These are phyloP conservation scores for Priocnemis perturbator DNA, from an alignment of 2,888 invertebrate genomes.

Conservation along the genomic window DNA sequence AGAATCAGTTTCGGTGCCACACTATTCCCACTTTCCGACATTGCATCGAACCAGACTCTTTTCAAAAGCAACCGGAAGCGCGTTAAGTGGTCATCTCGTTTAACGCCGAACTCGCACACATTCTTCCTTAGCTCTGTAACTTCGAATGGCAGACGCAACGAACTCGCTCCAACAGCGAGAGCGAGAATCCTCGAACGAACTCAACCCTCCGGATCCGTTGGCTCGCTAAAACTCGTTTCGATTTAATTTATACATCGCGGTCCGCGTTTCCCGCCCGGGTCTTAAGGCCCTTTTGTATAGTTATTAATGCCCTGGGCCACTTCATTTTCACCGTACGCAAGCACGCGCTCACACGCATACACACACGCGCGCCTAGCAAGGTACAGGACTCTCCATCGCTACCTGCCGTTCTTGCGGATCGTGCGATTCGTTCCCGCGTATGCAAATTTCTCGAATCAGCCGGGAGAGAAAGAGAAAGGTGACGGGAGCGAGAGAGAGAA, in stretches of 20 bases:
- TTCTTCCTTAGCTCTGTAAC: too few relatives aligned
- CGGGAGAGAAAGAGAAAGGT: conserved; percentile 35
- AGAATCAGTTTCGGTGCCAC: too few relatives aligned
- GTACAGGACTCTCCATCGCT: conserved; percentile 49
- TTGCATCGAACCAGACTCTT: too few relatives aligned
- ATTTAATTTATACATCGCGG: conserved; percentile 65
- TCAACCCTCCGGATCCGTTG: conserved; percentile 52
- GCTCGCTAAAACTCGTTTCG: conserved; percentile 65
- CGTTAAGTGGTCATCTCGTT: too few relatives aligned
- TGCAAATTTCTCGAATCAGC: conserved; percentile 62
- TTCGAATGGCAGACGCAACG: too few relatives aligned
- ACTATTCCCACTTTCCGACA: too few relatives aligned
- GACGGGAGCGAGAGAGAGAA: conserved; percentile 36
- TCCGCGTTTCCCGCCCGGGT: conserved; percentile 55
- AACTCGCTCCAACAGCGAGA: conserved; percentile 1
- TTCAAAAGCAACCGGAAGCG: too few relatives aligned
- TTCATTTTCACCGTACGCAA: conserved; percentile 68
- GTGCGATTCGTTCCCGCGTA: conserved; percentile 69
- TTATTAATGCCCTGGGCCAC: conserved; percentile 72
- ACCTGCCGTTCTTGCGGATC: conserved; percentile 65
- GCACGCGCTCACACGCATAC: conserved; percentile 27
- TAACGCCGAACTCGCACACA: too few relatives aligned
- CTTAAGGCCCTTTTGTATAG: conserved; percentile 66
- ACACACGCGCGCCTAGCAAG: conserved; percentile 21
- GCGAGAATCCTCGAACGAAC: conserved; percentile 32